phyloP scores from a whole-genome alignment of 2,888 invertebrate species.

The Idaea straminata region DNA sequence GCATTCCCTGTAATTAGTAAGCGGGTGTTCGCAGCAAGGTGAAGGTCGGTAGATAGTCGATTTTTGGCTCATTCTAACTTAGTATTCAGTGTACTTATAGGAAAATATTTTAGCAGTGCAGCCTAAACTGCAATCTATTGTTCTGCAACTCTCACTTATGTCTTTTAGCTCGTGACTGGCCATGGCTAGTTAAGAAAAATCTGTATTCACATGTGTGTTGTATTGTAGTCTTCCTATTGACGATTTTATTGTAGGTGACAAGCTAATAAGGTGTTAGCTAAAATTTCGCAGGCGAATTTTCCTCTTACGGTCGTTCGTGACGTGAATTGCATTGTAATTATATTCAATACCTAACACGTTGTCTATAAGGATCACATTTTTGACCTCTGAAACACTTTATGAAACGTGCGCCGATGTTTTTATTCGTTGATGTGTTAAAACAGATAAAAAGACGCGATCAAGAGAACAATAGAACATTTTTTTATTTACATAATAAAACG shows the following conservation, averaged over 20 bases:
- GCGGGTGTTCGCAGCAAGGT: constrained; percentile 39
- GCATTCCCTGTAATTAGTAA: constrained; percentile 48
- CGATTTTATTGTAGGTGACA: not conserved
- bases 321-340: not conserved
- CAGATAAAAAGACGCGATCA: not conserved
- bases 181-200: not conserved
- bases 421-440: not conserved
- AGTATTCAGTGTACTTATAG: constrained; percentile 36
- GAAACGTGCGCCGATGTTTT: not conserved
- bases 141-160: not conserved
- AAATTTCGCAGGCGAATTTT: not conserved
- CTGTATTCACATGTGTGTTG: not conserved
- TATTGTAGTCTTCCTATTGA: not conserved
- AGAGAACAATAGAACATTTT: not conserved
- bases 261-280: not conserved
- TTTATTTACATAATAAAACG: not conserved
- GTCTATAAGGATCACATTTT: not conserved
- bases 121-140: not conserved
- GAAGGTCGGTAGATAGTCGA: constrained; percentile 40
- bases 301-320: not conserved
- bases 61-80: constrained; percentile 40
- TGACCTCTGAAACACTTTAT: not conserved
- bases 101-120: not conserved
- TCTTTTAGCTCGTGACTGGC: not conserved
- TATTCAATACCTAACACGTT: not conserved